phyloP scores from a whole-genome alignment of 2,797 vertebrate species.

The Tenualosa thibaudeaui region DNA sequence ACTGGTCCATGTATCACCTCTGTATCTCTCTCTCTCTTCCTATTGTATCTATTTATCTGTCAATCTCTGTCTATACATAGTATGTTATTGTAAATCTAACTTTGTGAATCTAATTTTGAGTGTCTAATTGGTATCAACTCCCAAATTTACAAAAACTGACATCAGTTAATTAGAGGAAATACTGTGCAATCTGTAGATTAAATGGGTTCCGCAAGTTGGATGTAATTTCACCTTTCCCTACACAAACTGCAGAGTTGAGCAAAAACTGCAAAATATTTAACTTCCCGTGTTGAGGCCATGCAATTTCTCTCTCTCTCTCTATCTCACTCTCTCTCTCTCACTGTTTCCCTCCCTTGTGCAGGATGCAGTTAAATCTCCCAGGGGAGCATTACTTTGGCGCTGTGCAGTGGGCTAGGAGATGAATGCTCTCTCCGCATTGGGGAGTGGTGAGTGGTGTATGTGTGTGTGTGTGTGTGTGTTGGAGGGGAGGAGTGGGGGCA shows the following conservation, averaged over 20 bases:
- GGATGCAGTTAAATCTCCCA: constrained; percentile 67
- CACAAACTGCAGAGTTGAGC: constrained; percentile 44
- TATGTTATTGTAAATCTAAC: not conserved
- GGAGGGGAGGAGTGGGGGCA: not conserved
- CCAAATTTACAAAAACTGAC: not conserved
- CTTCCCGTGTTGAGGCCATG: constrained; percentile 9
- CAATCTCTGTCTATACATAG: not conserved
- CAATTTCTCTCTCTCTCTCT: not conserved
- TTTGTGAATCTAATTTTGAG: not conserved
- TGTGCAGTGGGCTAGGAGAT: constrained; percentile 69
- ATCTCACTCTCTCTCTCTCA: not conserved
- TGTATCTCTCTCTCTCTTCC: not conserved
- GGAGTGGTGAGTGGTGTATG: constrained; percentile 36
- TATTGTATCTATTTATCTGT: not conserved
- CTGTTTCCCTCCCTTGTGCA: constrained; percentile 39
- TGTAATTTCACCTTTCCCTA: constrained; percentile 16
- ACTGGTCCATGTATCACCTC: not conserved
- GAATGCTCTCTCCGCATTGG: constrained; percentile 70
- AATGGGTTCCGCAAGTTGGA: not conserved
- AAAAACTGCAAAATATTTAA: constrained; percentile 32
- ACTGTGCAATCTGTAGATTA: not conserved
- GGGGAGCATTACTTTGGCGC: constrained; percentile 67
- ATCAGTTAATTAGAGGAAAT: not conserved
- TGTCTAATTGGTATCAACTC: not conserved
- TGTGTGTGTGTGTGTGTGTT: not conserved